Base-by-base conservation (phyloP, 2,888 invertebrate species). In the Drosophila hamatofila region DNA sequence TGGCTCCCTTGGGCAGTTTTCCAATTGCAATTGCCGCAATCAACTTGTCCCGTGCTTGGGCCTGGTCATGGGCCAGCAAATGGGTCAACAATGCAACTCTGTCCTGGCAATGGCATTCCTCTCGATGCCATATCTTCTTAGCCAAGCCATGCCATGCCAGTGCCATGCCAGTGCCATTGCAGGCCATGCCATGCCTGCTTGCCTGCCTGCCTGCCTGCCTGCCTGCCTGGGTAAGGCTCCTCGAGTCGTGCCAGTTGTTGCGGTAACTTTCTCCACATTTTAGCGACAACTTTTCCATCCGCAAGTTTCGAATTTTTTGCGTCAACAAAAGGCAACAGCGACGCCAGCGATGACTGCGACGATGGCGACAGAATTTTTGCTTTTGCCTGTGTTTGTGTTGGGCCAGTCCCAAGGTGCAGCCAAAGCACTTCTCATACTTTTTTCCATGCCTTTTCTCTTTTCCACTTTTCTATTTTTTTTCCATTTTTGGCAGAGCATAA, bases 241-340 rank as follows among this genome's bases (percentile, higher is more conserved):
- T 37, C 51, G 35, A 52, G 33, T n/a, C 67, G 52, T 39, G 58
- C 60, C 81, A 74, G 73, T 87, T 75, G 73, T 79, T 89, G 83
- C 88, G 70, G 83, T 69, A 84, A 84, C 88, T 89, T 89, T 84
- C 85, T 82, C 85, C 88, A 89, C 89, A 84, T 88, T 84, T 84
- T 85, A 85, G 84, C 83, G 89, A 82, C 88, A 89, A 88, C 83
- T 89, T 84, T 84, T 87, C 66, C 33, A 44, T 89, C 70, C 82
- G 67, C 88, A 89, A 84, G 85, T 85, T 89, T 85, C 77, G 75
- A 84, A 87, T 84, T 81, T 88, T 52, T 35, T 81, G 65, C 89
- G 72, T 88, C 85, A 84, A 84, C 88, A 89, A 84, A 84, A 84
- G 88, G 74, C 83, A 76, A 87, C 87, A 84, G 87, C 83, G 78